Base-by-base conservation (phyloP, 35 echinoderm and acorn worm species). In the Heliocidaris tuberculata region DNA sequence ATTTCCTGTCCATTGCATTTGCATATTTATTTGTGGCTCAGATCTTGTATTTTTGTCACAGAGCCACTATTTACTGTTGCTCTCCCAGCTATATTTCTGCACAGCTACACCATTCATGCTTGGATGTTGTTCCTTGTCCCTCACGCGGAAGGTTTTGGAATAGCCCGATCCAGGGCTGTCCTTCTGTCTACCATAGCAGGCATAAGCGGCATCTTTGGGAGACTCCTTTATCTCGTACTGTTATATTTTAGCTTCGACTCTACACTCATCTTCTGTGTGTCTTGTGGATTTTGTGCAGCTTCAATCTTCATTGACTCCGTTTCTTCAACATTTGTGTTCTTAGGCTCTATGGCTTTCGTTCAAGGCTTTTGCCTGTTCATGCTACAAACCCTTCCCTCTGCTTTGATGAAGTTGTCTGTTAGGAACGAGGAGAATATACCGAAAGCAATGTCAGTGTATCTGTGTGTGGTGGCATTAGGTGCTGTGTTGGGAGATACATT, bases 61-160 rank as follows among this genome's bases (percentile, higher is more conserved):
- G 86, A 88, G 86, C 86, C 86, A 16, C 86, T 88, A 11, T 88
- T 15, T 35, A 88, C 86, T 13, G 31, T 88, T 31, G 17, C 32
- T 35, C 6, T 35, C 5, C 86, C 30, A 31, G 86, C 86, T 7
- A 32, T 35, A 35, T 32, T 32, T 27, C 31, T 88, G 8, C 30
- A 35, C 6, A 4, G 5, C 12, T 88, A 15, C 47, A 19, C 8
- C 10, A 16, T 16, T 9, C 6, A 31, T 0, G 31, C 30, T 13
- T 88, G 86, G 86, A 88, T 88, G 86, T 21, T 88, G 31, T 88
- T 88, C 27, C 47, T 88, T 35, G 86, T 88, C 2, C 86, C 86
- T 11, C 86, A 48, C 30, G 86, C 86, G 13, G 30, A 32, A 48
- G 31, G 86, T 7, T 31, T 35, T 13, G 86, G 86, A 35, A 31